A percentile compares a stretch with the other conserved stretches of the same genome.
These are phyloP conservation scores for Amphilophus citrinellus DNA, from an alignment of 2,113 vertebrate species.

Conservation along the genomic window DNA sequence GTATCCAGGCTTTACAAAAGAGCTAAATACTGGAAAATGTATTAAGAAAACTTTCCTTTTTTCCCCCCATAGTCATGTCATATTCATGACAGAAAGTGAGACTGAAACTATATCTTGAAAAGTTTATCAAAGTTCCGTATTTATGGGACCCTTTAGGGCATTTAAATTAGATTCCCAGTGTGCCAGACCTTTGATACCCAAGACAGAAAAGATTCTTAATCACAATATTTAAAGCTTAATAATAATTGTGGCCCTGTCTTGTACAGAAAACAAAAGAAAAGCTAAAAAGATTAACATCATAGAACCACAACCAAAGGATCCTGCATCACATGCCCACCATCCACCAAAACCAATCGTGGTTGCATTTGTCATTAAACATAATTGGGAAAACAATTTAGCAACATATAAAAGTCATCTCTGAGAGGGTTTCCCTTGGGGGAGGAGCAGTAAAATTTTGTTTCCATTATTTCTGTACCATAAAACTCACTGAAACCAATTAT, in stretches of 20 bases:
- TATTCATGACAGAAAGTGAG: background rate
- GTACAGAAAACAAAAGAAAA: too few relatives aligned
- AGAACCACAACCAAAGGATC: background rate
- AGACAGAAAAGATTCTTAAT: background rate
- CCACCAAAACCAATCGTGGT: background rate
- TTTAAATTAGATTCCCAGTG: background rate
- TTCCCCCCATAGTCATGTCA: too few relatives aligned
- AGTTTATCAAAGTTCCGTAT: background rate
- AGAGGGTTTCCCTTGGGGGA: background rate
- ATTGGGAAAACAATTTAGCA: background rate
- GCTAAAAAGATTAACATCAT: background rate
- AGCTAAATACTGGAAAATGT: too few relatives aligned
- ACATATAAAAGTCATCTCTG: background rate
- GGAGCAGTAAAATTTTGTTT: background rate
- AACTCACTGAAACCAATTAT: conserved; percentile 24
- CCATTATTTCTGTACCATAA: background rate
- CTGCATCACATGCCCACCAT: background rate
- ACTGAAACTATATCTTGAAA: background rate
- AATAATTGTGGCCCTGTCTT: too few relatives aligned
- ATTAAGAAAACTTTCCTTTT: background rate
- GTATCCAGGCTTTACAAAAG: too few relatives aligned
- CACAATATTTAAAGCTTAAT: background rate
- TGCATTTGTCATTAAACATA: background rate
- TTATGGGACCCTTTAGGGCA: background rate
- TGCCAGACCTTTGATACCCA: background rate